Evolutionary conservation across 2,888 invertebrate genomes (phyloP), one percentile per base, ranked within the genome.

Genomic region (Stegana nigrithorax): DNA sequence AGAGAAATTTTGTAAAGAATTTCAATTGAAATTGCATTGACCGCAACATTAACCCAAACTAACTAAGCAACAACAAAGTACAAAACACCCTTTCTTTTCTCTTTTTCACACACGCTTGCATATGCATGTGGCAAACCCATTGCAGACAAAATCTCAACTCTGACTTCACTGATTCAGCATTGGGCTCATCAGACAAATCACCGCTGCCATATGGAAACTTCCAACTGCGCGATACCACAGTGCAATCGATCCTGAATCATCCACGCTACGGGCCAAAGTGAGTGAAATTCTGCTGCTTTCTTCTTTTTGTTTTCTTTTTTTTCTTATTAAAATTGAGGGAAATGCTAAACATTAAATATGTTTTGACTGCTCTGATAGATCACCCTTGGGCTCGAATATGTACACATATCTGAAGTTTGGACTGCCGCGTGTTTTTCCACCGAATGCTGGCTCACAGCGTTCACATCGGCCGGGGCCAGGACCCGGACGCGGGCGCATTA

Each of bases 391-490:
- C 45, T 92, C 93, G 45, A 96, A 96, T 83, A 95, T 96, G 90
- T 95, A 95, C 86, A 95, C 96, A 21, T 97, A 97, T 86, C 88
- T 97, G 68, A 96, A 96, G 86, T 97, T 96, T 81, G 97, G 97
- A 0, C 87, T 97, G 60, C 97, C 97, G 1, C 89, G 97, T 59
- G 96, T 96, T 2, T 92, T 96, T 81, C 95, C 96, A 27, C 95
- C 95, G 8, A 92, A 92, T 78, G 91, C 91, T 72, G 91, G 91
- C 75, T 91, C 91, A 2, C 90, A 91, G 78, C 87, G 91, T 36
- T 91, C 91, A 8, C 91, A 90, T 65, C 82, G 85, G 3, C 80
- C 83, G 0, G 85, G 84, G 1, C 84, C 85, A 1, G 81, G 78
- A 3, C 72, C 69, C 1, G 62, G 62, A 8, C 87, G 91, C 65